These are phyloP conservation scores for Sebastes cheni DNA, from an alignment of 2,797 vertebrate genomes.

Conservation along the genomic window DNA sequence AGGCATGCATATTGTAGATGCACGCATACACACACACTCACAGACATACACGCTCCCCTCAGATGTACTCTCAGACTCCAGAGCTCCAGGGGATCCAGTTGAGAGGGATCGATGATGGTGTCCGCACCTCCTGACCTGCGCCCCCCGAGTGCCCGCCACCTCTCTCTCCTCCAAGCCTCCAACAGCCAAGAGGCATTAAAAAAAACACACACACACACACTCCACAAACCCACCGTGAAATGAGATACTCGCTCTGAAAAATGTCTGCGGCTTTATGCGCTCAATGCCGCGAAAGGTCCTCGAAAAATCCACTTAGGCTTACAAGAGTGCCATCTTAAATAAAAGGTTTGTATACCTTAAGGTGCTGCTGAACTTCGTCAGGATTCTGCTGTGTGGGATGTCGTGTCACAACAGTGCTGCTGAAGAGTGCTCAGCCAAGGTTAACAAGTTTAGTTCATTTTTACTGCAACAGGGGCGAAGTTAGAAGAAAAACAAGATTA, in stretches of 20 bases:
- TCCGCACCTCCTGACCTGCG: constrained; percentile 51
- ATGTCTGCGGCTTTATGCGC: constrained; percentile 33
- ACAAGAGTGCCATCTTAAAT: constrained; percentile 27
- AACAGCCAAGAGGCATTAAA: constrained; percentile 10
- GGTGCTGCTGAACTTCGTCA: constrained; percentile 28
- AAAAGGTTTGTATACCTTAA: constrained; percentile 28
- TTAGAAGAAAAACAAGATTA: constrained; percentile 15
- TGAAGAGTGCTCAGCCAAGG: constrained; percentile 15
- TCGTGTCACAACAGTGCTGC: not conserved
- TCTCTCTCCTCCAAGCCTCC: not conserved
- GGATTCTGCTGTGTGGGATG: constrained; percentile 12
- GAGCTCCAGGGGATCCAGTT: constrained; percentile 49
- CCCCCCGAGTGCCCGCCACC: constrained; percentile 18
- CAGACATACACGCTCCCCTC: not conserved
- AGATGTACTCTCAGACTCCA: constrained; percentile 34
- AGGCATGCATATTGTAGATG: not conserved
- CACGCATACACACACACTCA: not conserved
- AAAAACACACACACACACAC: not conserved
- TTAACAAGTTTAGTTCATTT: constrained; percentile 25
- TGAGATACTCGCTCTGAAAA: constrained; percentile 44
- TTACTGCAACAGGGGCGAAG: not conserved
- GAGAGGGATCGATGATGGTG: constrained; percentile 63
- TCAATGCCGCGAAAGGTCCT: constrained; percentile 32
- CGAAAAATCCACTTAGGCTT: constrained; percentile 52
- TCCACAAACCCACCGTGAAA: constrained; percentile 42